Percentiles rank a stretch among this genome's conserved stretches.
Evolutionary conservation across 2,888 invertebrate genomes (phyloP).

Genomic region (Drosophila subsilvestris): DNA sequence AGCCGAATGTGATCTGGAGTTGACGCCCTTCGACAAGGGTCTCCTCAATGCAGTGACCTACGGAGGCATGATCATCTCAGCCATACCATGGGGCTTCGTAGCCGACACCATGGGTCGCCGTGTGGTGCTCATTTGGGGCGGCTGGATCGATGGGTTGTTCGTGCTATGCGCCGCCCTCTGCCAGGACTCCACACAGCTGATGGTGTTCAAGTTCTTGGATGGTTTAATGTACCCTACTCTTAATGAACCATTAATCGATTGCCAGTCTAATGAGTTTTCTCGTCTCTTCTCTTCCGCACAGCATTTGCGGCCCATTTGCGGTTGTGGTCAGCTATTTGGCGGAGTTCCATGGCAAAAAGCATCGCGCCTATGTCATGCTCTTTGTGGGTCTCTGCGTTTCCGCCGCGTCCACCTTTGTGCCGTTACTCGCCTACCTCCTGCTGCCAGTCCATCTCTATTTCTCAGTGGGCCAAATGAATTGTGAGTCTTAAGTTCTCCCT

Average conservation of each 20-base stretch:
- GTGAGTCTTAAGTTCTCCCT: constrained; percentile 36
- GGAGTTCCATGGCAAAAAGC: constrained; percentile 88
- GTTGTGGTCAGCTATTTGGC: constrained; percentile 89
- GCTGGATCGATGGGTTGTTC: constrained; percentile 87
- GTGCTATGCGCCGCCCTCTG: constrained; percentile 87
- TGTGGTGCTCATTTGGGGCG: constrained; percentile 88
- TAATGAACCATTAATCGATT: too few relatives aligned
- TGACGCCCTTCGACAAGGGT: constrained; percentile 89
- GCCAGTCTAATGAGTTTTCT: background rate
- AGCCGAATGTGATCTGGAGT: constrained; percentile 89
- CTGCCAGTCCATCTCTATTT: constrained; percentile 85
- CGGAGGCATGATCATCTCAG: constrained; percentile 91
- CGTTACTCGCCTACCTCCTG: constrained; percentile 89
- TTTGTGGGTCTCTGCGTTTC: constrained; percentile 88
- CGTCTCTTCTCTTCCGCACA: constrained; percentile 64
- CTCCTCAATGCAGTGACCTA: constrained; percentile 89
- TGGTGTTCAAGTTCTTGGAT: constrained; percentile 88
- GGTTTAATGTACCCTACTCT: constrained; percentile 87
- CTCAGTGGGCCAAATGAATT: constrained; percentile 39
- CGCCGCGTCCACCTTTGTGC: constrained; percentile 87
- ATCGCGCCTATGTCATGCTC: constrained; percentile 87
- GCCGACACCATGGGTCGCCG: constrained; percentile 89
- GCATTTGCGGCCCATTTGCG: constrained; percentile 89
- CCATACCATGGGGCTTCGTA: constrained; percentile 90
- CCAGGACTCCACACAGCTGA: constrained; percentile 87